Evolutionary conservation across 2,888 invertebrate genomes (phyloP).

Genomic region (Lasioglossum zephyrum): DNA sequence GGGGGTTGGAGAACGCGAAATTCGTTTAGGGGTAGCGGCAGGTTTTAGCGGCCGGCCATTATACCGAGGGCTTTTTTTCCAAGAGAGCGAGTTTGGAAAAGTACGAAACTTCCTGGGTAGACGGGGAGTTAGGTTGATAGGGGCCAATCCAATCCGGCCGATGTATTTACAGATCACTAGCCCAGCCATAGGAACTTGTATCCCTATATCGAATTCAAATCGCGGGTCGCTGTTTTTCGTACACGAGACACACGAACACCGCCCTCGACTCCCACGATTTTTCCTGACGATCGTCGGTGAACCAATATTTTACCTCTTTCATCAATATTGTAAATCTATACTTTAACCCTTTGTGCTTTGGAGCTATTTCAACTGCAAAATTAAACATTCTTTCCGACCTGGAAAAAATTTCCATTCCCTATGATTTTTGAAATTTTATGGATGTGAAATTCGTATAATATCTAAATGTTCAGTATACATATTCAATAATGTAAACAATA

Average conservation of each 20-base stretch:
- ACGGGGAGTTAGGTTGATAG: slow-evolving; percentile 73
- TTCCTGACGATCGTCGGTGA: not conserved
- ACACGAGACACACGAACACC: not conserved
- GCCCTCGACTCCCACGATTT: not conserved
- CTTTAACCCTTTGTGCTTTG: too few relatives aligned
- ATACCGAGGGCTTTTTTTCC: slow-evolving; percentile 66
- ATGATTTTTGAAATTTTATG: too few relatives aligned
- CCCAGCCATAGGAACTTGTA: slow-evolving; percentile 71
- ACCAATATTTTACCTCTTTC: not conserved
- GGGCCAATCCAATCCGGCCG: slow-evolving; percentile 77
- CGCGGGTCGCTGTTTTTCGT: slow-evolving; percentile 55
- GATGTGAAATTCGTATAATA: too few relatives aligned
- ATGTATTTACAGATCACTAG: slow-evolving; percentile 81
- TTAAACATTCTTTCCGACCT: too few relatives aligned
- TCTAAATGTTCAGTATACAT: too few relatives aligned
- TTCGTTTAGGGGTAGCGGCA: slow-evolving; percentile 31
- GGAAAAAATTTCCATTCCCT: too few relatives aligned
- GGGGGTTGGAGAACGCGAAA: slow-evolving; percentile 6
- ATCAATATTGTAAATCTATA: not conserved
- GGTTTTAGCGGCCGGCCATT: slow-evolving; percentile 69
- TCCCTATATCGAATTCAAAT: slow-evolving; percentile 79
- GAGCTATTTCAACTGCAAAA: too few relatives aligned
- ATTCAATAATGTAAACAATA: too few relatives aligned
- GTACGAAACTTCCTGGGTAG: slow-evolving; percentile 73
- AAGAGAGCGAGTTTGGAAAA: slow-evolving; percentile 71